These are phyloP conservation scores for Caenorhabditis remanei DNA, from an alignment of 1,140 invertebrate genomes.

Conservation along the genomic window DNA sequence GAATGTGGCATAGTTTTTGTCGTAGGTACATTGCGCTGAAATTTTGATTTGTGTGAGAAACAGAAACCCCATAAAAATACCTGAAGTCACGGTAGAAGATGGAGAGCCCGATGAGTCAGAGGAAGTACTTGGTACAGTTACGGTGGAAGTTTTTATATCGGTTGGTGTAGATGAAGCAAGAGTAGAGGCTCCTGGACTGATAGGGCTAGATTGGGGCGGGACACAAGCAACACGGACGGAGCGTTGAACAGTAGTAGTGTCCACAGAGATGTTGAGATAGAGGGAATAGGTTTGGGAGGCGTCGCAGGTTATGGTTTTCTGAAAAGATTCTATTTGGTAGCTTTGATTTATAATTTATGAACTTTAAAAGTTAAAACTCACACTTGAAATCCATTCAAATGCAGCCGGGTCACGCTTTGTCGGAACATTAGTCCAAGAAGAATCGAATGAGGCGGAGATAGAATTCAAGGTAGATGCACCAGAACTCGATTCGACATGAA, in stretches of 20 bases:
- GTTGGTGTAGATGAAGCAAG: not conserved
- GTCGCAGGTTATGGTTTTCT: not conserved
- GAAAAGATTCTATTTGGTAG: not conserved
- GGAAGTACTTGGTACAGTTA: not conserved
- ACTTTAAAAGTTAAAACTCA: not conserved
- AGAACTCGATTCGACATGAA: conserved; percentile 3
- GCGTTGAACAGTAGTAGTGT: not conserved
- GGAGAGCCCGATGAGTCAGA: not conserved
- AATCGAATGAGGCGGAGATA: not conserved
- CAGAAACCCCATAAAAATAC: too few relatives aligned
- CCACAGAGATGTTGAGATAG: not conserved
- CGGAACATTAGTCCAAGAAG: not conserved
- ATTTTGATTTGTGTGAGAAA: not conserved
- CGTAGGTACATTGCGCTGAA: not conserved
- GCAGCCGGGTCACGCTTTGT: not conserved
- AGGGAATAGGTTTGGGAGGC: not conserved
- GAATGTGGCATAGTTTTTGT: not conserved
- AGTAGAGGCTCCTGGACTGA: not conserved
- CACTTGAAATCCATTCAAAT: conserved; percentile 14
- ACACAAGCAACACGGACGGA: not conserved
- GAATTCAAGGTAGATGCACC: not conserved
- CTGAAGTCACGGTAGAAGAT: too few relatives aligned
- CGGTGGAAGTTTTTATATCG: not conserved
- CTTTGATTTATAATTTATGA: not conserved
- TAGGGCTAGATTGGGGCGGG: not conserved